Evolutionary conservation across 2,888 invertebrate species (phyloP).

Genomic region (Pachydiplax longipennis): DNA sequence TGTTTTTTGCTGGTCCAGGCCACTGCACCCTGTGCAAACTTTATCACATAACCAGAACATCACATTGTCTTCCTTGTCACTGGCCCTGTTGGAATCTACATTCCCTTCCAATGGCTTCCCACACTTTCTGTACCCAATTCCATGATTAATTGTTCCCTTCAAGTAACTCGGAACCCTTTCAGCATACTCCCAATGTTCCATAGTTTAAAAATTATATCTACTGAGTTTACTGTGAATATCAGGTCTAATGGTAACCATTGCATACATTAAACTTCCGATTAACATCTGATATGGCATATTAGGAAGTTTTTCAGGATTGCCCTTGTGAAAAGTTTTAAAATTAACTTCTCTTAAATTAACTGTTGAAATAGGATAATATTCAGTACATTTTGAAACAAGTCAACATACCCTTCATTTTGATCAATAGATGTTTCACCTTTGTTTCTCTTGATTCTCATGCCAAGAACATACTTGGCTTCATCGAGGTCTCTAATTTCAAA

Average conservation of each 20-base stretch:
- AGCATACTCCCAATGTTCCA: not conserved
- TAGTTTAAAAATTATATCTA: not conserved
- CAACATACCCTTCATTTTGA: no score
- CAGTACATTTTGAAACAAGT: not conserved
- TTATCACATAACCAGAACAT: not conserved
- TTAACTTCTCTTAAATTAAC: not conserved
- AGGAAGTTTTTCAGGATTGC: not conserved
- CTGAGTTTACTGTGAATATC: not conserved
- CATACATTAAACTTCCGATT: slow-evolving; percentile 7
- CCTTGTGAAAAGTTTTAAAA: not conserved
- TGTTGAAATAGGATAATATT: not conserved
- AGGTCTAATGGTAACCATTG: not conserved
- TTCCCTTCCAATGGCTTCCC: not conserved
- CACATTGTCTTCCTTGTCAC: not conserved
- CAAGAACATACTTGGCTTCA: no score
- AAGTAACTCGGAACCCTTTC: not conserved
- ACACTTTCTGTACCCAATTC: not conserved
- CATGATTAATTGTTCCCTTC: not conserved
- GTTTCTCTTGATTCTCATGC: no score
- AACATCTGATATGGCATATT: not conserved
- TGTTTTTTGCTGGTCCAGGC: not conserved
- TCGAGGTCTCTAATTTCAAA: no score
- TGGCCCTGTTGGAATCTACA: not conserved
- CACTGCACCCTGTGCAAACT: not conserved
- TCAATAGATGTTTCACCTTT: no score